Percentiles rank a stretch among this genome's conserved stretches.
These are phyloP conservation scores for Trachemys scripta DNA, from an alignment of 2,113 vertebrate species.

Conservation along the genomic window DNA sequence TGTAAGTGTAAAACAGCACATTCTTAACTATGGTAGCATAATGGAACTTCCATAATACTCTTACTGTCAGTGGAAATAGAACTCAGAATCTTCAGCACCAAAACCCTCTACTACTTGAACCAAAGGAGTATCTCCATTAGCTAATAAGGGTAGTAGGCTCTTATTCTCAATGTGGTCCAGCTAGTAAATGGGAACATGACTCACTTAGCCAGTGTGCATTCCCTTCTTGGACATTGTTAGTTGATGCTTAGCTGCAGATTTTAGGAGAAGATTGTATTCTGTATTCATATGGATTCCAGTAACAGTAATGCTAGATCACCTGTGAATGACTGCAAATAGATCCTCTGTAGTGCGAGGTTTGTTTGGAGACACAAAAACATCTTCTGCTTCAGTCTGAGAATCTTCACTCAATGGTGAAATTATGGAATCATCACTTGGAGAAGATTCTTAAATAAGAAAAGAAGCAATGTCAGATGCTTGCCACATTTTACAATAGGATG, in stretches of 20 bases:
- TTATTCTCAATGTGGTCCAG: neutral
- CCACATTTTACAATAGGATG: neutral
- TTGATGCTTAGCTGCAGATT: neutral
- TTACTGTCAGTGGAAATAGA: neutral
- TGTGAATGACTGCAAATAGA: conserved; percentile 99
- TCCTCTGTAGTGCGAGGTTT: conserved; percentile 97
- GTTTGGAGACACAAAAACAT: conserved; percentile 92
- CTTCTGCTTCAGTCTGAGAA: conserved; percentile 89
- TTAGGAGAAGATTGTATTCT: neutral
- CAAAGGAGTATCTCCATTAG: neutral
- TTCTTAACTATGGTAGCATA: neutral
- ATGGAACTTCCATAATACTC: neutral
- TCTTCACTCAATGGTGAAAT: conserved; percentile 94
- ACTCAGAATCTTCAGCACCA: neutral
- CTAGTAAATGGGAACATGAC: neutral
- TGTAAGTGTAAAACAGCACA: neutral
- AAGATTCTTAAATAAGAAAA: conserved; percentile 81
- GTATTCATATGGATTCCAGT: neutral
- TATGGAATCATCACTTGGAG: conserved; percentile 90
- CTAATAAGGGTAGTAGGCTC: neutral
- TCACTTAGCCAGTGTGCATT: neutral
- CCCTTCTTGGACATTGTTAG: neutral
- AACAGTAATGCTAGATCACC: conserved; percentile 78
- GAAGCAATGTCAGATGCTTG: neutral
- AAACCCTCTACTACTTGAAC: neutral